Percentiles rank a stretch among this genome's conserved stretches.
Evolutionary conservation across 37 sponge, comb jelly and placozoan species (phyloP).

Genomic region (Aphrocallistes beatrix): DNA sequence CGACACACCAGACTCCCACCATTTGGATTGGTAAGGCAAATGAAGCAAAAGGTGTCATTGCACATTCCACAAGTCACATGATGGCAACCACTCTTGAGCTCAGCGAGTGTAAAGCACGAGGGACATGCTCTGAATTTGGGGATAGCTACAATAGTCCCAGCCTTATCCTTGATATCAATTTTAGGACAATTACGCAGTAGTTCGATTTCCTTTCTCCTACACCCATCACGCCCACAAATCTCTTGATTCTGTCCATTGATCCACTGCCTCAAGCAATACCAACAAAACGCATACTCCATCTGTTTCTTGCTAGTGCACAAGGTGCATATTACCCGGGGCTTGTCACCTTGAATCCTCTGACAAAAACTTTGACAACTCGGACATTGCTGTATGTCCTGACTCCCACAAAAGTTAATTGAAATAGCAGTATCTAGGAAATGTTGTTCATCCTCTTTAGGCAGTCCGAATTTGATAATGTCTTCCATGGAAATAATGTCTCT

Average conservation of each 20-base stretch:
- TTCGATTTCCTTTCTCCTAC: not conserved
- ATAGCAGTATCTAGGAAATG: not conserved
- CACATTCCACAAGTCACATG: not conserved
- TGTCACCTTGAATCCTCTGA: not conserved
- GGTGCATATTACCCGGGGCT: not conserved
- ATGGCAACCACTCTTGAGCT: not conserved
- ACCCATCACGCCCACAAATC: not conserved
- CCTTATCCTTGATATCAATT: not conserved
- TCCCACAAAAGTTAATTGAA: not conserved
- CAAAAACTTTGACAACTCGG: conserved; percentile 1
- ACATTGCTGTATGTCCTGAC: not conserved
- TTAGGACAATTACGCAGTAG: not conserved
- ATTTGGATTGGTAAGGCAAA: not conserved
- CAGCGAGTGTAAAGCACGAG: not conserved
- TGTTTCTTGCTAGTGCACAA: not conserved
- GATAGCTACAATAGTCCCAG: not conserved
- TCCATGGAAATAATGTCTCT: not conserved
- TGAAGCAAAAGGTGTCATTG: not conserved
- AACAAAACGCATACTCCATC: not conserved
- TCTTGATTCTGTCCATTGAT: not conserved
- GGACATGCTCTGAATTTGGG: not conserved
- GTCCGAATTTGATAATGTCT: conserved; percentile 14
- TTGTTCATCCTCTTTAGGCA: not conserved
- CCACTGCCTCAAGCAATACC: not conserved
- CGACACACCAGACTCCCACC: not conserved